Base-by-base conservation (phyloP, 2,888 invertebrate species). In the Bombyx huttoni region DNA sequence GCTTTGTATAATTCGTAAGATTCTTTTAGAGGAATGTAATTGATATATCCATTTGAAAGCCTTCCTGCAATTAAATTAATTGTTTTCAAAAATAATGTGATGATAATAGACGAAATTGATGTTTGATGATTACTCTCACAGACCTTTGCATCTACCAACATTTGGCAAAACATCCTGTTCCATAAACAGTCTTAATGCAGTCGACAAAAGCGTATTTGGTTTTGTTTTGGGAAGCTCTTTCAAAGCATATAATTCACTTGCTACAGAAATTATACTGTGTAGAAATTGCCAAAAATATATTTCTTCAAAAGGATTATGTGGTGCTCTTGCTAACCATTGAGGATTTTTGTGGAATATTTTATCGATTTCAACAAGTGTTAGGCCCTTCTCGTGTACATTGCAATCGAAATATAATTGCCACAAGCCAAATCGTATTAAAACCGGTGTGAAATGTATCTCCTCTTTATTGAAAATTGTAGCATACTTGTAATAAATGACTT, bases 261-360 rank as follows among this genome's bases (percentile, higher is more conserved):
- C 83, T 34, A 90, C 76, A 46, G 89, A 80, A 54, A 92, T 75
- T 10, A 92, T 60, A 45, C 89, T 86, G 55, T 91, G 90, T 45
- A 91, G 53, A 69, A 91, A 91, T 68, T 92, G 92, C 90, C 91
- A 92, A 63, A 90, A 90, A 67, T 90, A 90, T 61, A 92, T 85
- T 59, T 81, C 86, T 61, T 91, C 91, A 62, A 91, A 91, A 0
- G 92, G 92, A 62, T 88, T 63, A 60, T 91, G 89, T 0, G 80
- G 68, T 5, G 70, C 69, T 53, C 75, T 78, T 1, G 89, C 68
- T 1, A 89, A 71, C 78, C 88, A 87, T 51, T 78, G 75, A 0
- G 82, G 81, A 61, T 90, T 90, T 56, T 77, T 62, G 56, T 85
- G 76, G 58, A 90, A 79, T 55, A 88, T 70, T 48, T 70, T 66